phyloP scores from a whole-genome alignment of 2,888 invertebrate species.

The Drosophila fungiperda region DNA sequence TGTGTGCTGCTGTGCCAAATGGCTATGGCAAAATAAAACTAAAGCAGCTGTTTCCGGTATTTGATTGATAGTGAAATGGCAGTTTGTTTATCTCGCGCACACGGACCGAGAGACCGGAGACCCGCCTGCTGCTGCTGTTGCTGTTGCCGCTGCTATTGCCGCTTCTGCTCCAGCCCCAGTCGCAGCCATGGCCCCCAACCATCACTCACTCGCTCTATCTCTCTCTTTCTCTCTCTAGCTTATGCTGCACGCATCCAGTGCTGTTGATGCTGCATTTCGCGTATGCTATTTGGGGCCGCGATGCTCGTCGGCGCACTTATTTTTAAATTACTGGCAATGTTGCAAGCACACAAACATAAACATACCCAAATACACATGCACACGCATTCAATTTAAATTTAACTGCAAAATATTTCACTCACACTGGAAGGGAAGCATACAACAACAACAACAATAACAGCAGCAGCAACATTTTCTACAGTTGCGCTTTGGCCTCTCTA shows the following conservation, averaged over 20 bases:
- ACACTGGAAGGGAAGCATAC: slow-evolving; percentile 66
- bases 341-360: slow-evolving; percentile 69
- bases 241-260: slow-evolving; percentile 61
- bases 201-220: slow-evolving; percentile 14
- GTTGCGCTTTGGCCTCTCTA: slow-evolving; percentile 19
- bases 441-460: slow-evolving; percentile 22
- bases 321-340: slow-evolving; percentile 81
- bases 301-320: slow-evolving; percentile 77
- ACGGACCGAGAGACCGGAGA: slow-evolving; percentile 54
- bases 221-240: slow-evolving; percentile 12
- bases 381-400: slow-evolving; percentile 77
- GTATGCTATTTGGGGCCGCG: slow-evolving; percentile 82
- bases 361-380: slow-evolving; percentile 27
- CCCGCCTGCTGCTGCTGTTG: slow-evolving; percentile 53
- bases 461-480: slow-evolving; percentile 15
- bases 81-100: slow-evolving; percentile 84
- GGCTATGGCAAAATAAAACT: slow-evolving; percentile 84
- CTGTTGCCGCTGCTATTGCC: neutral
- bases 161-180: slow-evolving; percentile 30
- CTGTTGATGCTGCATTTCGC: slow-evolving; percentile 69
- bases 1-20: slow-evolving; percentile 75
- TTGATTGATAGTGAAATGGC: slow-evolving; percentile 85
- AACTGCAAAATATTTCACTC: slow-evolving; percentile 80
- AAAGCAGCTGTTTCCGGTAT: slow-evolving; percentile 86
- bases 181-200: slow-evolving; percentile 34